A percentile compares a stretch with the other conserved stretches of the same genome.
These are phyloP conservation scores for Oligia strigilis DNA, from an alignment of 2,888 invertebrate species.

Conservation along the genomic window DNA sequence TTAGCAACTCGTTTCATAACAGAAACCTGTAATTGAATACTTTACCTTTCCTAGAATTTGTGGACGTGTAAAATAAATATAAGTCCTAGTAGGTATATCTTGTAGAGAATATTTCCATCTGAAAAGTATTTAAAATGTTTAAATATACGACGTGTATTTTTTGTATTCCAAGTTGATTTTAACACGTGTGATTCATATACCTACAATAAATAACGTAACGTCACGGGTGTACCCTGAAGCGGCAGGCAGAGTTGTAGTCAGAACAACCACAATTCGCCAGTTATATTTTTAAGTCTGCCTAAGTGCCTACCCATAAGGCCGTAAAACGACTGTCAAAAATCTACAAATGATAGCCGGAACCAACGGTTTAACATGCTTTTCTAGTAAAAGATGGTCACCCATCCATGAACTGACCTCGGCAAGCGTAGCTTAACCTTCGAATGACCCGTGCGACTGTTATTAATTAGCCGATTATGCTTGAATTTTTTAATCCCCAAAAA, in stretches of 20 bases:
- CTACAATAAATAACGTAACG: not conserved
- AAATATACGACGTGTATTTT: not conserved
- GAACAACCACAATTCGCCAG: not conserved
- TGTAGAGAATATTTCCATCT: not conserved
- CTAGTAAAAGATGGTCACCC: not conserved
- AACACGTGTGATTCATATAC: not conserved
- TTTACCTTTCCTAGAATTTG: constrained; percentile 5
- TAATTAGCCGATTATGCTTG: not conserved
- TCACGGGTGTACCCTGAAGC: not conserved
- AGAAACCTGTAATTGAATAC: constrained; percentile 3
- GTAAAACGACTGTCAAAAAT: too few relatives aligned
- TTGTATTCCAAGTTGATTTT: not conserved
- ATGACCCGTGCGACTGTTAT: not conserved
- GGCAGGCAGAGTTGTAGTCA: not conserved
- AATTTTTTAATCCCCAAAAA: not conserved
- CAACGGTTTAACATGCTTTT: too few relatives aligned
- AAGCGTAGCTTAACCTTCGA: not conserved
- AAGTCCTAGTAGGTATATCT: not conserved
- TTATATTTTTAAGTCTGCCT: too few relatives aligned
- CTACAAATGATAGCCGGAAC: too few relatives aligned
- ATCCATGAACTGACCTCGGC: not conserved
- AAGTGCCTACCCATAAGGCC: too few relatives aligned
- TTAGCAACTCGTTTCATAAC: not conserved
- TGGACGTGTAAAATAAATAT: not conserved
- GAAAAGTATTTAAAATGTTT: not conserved